Conservation (phyloP, 2,888 invertebrate species). For the Desoria tigrina region DNA sequence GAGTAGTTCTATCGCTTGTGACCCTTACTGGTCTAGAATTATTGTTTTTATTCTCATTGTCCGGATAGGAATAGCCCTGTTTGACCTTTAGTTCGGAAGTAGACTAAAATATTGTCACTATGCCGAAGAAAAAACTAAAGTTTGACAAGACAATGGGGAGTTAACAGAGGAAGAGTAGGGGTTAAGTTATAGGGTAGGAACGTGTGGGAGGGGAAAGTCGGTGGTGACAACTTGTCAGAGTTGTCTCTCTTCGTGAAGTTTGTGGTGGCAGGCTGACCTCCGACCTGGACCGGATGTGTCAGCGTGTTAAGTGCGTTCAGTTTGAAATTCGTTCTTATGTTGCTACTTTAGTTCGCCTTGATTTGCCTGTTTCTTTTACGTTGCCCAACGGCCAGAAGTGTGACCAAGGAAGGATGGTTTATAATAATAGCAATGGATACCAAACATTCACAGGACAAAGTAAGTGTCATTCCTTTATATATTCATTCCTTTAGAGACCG, state of each 20-base stretch:
- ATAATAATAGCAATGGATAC: constrained; percentile 38
- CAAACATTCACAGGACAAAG: constrained; percentile 42
- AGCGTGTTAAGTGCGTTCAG: constrained; percentile 46
- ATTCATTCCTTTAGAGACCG: no score
- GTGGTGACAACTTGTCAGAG: constrained; percentile 1
- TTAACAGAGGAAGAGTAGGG: constrained; percentile 6
- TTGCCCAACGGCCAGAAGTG: constrained; percentile 35
- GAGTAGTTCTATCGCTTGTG: no score
- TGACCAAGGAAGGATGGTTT: constrained; percentile 43
- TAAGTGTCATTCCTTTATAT: no score
- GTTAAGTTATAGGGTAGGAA: background rate
- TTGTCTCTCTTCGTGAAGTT: background rate
- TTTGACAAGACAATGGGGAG: background rate
- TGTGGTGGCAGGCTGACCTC: background rate
- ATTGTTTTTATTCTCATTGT: no score
- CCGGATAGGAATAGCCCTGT: no score
- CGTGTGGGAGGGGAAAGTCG: background rate
- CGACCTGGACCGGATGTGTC: constrained; percentile 31
- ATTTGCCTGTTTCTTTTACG: constrained; percentile 40
- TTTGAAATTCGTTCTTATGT: constrained; percentile 48
- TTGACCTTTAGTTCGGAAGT: no score
- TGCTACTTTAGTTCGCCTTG: constrained; percentile 45
- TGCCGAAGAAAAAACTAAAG: background rate
- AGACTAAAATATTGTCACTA: no score
- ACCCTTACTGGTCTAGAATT: no score